Conservation (phyloP, 2,888 invertebrate genomes). For the Dynastes tityus region DNA sequence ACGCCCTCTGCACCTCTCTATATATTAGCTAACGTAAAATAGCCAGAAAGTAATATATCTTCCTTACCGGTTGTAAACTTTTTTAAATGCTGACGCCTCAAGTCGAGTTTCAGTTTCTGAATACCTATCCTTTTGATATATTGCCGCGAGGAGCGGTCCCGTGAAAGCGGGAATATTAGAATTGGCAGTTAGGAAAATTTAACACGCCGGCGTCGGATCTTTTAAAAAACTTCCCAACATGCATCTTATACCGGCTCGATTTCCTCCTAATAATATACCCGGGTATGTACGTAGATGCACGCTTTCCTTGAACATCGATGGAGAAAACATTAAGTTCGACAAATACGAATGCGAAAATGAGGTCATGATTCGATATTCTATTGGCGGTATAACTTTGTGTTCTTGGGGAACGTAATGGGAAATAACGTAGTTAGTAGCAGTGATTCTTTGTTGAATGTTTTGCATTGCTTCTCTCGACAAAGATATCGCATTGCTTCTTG, state of each 20-base stretch:
- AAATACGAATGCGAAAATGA: too few species aligned
- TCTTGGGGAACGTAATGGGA: too few species aligned
- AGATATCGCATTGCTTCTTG: too few species aligned
- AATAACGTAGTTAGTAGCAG: too few species aligned
- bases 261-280: constrained; percentile 11
- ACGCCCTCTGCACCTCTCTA: neutral
- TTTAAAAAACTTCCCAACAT: constrained; percentile 54
- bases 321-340: neutral
- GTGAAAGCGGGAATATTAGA: constrained; percentile 58
- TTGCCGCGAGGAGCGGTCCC: constrained; percentile 58
- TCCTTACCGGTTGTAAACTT: constrained; percentile 64
- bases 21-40: constrained; percentile 54
- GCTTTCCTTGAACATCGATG: neutral
- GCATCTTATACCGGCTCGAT: constrained; percentile 49
- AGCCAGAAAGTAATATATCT: constrained; percentile 67
- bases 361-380: neutral
- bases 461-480: too few species aligned
- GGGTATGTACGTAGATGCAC: neutral
- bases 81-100: constrained; percentile 67
- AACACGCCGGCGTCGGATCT: constrained; percentile 38
- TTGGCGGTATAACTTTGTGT: too few species aligned
- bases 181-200: constrained; percentile 58
- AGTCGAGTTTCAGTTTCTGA: constrained; percentile 67
- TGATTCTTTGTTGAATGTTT: too few species aligned
- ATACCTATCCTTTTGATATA: constrained; percentile 67